phyloP scores from a whole-genome alignment of 2,113 vertebrate species.

The Corvus cornix region DNA sequence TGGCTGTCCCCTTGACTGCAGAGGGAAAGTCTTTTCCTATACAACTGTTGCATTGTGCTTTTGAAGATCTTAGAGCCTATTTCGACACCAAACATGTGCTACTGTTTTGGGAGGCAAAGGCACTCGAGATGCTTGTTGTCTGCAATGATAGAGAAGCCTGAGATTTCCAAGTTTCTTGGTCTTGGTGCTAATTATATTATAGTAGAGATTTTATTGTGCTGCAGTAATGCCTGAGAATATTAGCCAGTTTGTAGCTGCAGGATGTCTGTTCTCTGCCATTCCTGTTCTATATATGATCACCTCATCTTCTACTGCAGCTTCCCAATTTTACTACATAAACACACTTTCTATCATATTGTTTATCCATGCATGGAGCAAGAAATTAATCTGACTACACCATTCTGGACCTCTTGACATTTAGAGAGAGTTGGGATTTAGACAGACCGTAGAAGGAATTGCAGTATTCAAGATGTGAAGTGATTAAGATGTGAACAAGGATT shows the following conservation, averaged over 20 bases:
- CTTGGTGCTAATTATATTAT: neutral
- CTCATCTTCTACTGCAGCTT: neutral
- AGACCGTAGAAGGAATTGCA: slow-evolving; percentile 1
- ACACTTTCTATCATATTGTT: slow-evolving; percentile 49
- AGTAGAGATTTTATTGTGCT: neutral
- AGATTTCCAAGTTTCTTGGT: neutral
- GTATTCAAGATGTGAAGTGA: slow-evolving; percentile 29
- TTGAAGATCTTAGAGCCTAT: neutral
- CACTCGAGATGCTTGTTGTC: neutral
- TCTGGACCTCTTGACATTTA: slow-evolving; percentile 54
- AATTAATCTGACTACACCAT: slow-evolving; percentile 54
- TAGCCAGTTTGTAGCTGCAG: neutral
- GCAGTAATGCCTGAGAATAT: neutral
- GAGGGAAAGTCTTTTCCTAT: neutral
- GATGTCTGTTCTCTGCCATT: neutral
- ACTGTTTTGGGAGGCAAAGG: neutral
- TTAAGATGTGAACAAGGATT: slow-evolving; percentile 53
- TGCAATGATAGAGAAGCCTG: neutral
- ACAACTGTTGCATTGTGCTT: neutral
- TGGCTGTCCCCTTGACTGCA: neutral
- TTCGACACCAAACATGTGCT: neutral
- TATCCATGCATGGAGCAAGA: slow-evolving; percentile 55
- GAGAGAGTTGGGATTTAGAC: slow-evolving; percentile 33
- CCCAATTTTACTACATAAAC: slow-evolving; percentile 35
- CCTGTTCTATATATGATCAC: neutral